Evolutionary conservation across 30 jellyfish, hydroid and myxozoan genomes (phyloP), one percentile per base, ranked within the genome.

Genomic region (Hydractinia echinata): DNA sequence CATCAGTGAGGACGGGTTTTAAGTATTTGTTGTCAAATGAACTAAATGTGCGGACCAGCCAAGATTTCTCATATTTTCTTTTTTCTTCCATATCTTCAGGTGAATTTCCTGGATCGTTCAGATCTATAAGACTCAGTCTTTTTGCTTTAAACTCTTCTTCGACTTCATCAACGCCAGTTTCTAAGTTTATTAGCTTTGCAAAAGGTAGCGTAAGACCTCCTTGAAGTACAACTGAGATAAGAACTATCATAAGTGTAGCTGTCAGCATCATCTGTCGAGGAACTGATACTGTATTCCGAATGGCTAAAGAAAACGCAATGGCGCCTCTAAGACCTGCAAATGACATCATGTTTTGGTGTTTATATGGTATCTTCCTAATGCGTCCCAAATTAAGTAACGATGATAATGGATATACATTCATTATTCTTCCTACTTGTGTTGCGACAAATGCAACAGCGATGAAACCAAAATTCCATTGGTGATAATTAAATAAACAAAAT

Each of bases 251-350:
- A 66, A 95, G 71, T 4, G 99, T 95, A 16, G 99, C 96, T 53
- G 99, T 95, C 14, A 95, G 82, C 99, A 95, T 95, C 97, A 95
- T 87, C 76, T 95, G 97, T 52, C 99, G 87, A 21, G 97, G 98
- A 61, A 76, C 90, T 4, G 99, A 89, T 4, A 87, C 97, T 13
- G 99, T 95, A 79, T 95, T 95, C 18, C 99, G 95, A 67, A 95
- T 95, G 19, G 99, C 99, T 14, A 95, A 84, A 39, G 99, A 91
- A 74, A 95, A 95, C 8, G 99, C 99, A 71, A 95, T 89, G 49
- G 99, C 99, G 4, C 99, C 99, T 49, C 99, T 92, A 11, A 95
- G 94, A n/a, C 99, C 99, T 4, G 99, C 90, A 62, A 91, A 95
- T 86, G 89, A 60, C 96, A 95, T 87, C 89, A 82, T 86, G 62